A percentile compares a stretch with the other conserved stretches of the same genome.
phyloP scores from a whole-genome alignment of 2,113 vertebrate genomes.

The Raja brachyura region DNA sequence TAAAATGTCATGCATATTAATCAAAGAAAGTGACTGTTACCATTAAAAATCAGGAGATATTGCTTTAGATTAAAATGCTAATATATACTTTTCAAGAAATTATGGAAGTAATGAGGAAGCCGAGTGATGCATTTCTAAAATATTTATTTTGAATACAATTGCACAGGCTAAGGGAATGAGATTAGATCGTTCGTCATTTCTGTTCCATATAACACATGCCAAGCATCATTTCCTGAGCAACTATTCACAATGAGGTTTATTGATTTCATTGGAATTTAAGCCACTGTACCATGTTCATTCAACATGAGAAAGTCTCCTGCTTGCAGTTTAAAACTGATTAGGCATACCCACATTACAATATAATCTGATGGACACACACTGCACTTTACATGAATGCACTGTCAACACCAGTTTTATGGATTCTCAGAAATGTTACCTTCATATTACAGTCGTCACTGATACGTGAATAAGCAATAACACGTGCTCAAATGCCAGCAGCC shows the following conservation, averaged over 20 bases:
- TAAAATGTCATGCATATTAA: background rate
- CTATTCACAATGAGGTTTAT: background rate
- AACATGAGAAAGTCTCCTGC: background rate
- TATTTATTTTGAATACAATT: constrained; percentile 7
- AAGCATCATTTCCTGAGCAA: background rate
- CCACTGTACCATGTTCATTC: background rate
- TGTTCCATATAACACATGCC: background rate
- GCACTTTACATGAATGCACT: background rate
- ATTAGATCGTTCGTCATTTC: constrained; percentile 4
- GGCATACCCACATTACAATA: background rate
- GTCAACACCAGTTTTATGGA: background rate
- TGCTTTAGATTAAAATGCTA: background rate
- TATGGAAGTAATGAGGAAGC: constrained; percentile 19
- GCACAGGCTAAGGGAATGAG: background rate
- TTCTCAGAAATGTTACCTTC: background rate
- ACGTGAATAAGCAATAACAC: background rate
- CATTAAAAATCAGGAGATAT: background rate
- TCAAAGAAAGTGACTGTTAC: background rate
- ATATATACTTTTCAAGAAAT: background rate
- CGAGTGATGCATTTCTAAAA: background rate
- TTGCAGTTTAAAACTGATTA: background rate
- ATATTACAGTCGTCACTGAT: constrained; percentile 16
- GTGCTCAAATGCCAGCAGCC: background rate
- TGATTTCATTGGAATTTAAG: background rate
- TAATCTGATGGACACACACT: background rate